A percentile compares a stretch with the other conserved stretches of the same genome.
phyloP scores from a whole-genome alignment of 2,888 invertebrate genomes.

The Idaea biselata region DNA sequence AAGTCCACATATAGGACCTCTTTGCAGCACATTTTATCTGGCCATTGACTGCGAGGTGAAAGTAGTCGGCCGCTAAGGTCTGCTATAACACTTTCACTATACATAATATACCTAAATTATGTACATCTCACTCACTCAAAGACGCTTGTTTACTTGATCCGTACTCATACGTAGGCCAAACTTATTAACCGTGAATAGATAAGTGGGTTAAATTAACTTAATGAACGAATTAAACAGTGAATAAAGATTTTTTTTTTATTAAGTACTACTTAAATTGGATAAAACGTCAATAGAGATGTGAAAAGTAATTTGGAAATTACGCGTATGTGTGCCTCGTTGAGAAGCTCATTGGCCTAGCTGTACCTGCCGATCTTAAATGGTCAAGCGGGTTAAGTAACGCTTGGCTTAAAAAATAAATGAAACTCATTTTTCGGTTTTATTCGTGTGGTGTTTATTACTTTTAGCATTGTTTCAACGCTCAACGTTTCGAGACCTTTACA shows the following conservation, averaged over 20 bases:
- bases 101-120: neutral
- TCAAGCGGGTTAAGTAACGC: no score
- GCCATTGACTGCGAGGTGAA: neutral
- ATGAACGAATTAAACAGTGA: neutral
- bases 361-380: no score
- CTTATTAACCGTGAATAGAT: neutral
- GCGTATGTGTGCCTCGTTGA: no score
- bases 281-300: neutral
- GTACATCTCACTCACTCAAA: neutral
- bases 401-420: no score
- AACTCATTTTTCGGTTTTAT: no score
- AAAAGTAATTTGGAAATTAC: neutral
- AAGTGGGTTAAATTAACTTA: neutral
- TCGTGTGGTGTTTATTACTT: no score
- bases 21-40: neutral
- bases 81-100: slow-evolving; percentile 18
- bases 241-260: neutral
- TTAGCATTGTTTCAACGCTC: no score
- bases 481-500: no score
- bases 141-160: neutral
- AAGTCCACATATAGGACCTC: neutral
- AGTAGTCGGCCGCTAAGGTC: slow-evolving; percentile 12
- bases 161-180: neutral
- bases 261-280: neutral
- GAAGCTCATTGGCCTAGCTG: no score